Base-by-base conservation (phyloP, 2,888 invertebrate species). In the Malthinus seriepunctatus region DNA sequence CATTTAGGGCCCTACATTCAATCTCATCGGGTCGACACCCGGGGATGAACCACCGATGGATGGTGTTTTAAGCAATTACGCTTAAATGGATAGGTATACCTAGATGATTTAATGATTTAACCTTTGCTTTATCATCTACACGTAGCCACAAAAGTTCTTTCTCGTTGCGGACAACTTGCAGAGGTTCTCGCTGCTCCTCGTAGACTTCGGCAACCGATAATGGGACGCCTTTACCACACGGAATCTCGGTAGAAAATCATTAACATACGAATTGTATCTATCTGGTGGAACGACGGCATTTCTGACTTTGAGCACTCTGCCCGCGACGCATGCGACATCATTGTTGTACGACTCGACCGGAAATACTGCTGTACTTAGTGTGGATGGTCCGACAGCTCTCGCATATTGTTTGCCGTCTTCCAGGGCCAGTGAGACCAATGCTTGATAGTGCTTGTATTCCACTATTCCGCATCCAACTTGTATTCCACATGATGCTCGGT, bases 301-400 rank as follows among this genome's bases (percentile, higher is more conserved):
- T 3, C 45, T 4, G 8, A 45, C 11, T 14, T n/a, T n/a, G 23
- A 3, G 2, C 3, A 45, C 45, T 11, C 45, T 2, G 8, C 45
- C 45, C 4, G 8, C n/a, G 2, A 45, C 45, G 4, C 23, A 23
- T 1, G 45, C 45, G 3, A 31, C 32, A 11, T 45, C 45, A 9
- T 45, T 45, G 8, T 31, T 45, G 11, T 31, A 45, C 45, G 45
- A 45, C 8, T 23, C 45, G n/a, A 8, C 45, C 4, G 45, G 45
- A 4, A 23, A 45, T 15, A 8, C 8, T 3, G 5, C 32, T 2
- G 31, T 23, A 2, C 8, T 31, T 4, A 45, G 2, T n/a, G 12
- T 3, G 2, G 4, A 3, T 31, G 45, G 45, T n/a, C 45, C 45
- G 11, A 23, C 23, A 5, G 5, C 23, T 2, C 23, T 2, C 5